Evolutionary conservation across 53 echinoderm and acorn worm species (phyloP).

Genomic region (Crossaster papposus): DNA sequence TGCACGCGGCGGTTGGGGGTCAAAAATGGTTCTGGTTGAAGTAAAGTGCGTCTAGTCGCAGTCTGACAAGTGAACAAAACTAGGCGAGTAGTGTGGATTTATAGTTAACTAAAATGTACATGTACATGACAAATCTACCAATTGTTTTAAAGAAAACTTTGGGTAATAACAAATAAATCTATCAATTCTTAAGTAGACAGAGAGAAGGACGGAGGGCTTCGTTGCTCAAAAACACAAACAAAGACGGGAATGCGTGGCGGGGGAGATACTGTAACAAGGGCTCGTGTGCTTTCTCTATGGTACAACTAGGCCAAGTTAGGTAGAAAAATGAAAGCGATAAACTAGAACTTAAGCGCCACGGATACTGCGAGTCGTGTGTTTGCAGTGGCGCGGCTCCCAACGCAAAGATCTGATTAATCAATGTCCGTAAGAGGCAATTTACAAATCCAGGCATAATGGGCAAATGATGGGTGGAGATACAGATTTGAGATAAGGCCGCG

Average conservation of each 20-base stretch:
- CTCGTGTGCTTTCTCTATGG: too few species aligned
- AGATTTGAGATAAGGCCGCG: neutral
- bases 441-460: constrained; percentile 31
- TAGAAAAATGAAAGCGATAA: constrained; percentile 8
- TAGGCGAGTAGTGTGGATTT: neutral
- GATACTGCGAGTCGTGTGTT: neutral
- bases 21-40: neutral
- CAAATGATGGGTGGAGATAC: constrained; percentile 42
- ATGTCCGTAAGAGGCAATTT: constrained; percentile 31
- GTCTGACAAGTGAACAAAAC: neutral
- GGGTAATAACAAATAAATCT: constrained; percentile 4
- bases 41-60: neutral
- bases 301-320: neutral
- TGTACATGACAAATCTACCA: neutral
- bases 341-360: neutral
- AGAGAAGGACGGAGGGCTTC: neutral
- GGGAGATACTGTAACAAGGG: neutral
- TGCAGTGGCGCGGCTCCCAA: neutral
- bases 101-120: neutral
- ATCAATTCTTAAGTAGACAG: neutral
- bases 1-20: neutral
- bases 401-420: constrained; percentile 23
- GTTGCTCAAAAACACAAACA: constrained; percentile 34
- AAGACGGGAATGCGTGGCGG: neutral
- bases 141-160: neutral